Evolutionary conservation across 2,888 invertebrate species (phyloP), one percentile per base, ranked within the genome.

Genomic region (Acanthosepion lycidas): DNA sequence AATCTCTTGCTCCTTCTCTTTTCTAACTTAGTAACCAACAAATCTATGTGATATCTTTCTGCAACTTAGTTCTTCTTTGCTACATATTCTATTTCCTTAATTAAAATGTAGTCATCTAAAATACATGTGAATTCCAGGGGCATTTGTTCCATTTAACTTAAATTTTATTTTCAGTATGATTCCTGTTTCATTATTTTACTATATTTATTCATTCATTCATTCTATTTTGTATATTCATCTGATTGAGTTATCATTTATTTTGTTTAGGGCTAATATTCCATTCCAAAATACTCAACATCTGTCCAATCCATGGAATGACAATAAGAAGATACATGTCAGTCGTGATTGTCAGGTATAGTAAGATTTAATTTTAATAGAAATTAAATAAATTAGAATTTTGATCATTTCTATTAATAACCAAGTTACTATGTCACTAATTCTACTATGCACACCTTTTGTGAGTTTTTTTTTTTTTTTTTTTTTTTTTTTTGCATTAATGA

Each of bases 271-370:
- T 28, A 97, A 97, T 95, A 96, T 98, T 53, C 97, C 97, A 33
- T 98, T 98, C 96, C 97, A 97, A 95, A 97, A 97, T 59, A 97
- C 97, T 4, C 97, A 98, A 28, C 98, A 98, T 97, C 97, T 98
- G 94, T 96, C 97, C 92, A 98, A 98, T 97, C 97, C 98, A 0
- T 97, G 98, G 96, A 98, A 98, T 95, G 98, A 98, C 95, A 98
- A 98, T 95, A 97, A 98, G 53, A 98, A 98, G 55, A 98, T 98
- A 94, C 98, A 98, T 94, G 97, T 98, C 94, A 98, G 98, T 28
- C 97, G 98, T 15, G 98, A 98, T 97, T 98, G 98, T 95, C 98
- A 98, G 96, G 98, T 98, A 96, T 96, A 95, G 23, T 55, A 26
- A 59, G 15, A 23, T 26, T 42, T 64, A 6, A 59, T n/a, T 91